Evolutionary conservation across 2,113 vertebrate species (phyloP).

Genomic region (Daboia siamensis): DNA sequence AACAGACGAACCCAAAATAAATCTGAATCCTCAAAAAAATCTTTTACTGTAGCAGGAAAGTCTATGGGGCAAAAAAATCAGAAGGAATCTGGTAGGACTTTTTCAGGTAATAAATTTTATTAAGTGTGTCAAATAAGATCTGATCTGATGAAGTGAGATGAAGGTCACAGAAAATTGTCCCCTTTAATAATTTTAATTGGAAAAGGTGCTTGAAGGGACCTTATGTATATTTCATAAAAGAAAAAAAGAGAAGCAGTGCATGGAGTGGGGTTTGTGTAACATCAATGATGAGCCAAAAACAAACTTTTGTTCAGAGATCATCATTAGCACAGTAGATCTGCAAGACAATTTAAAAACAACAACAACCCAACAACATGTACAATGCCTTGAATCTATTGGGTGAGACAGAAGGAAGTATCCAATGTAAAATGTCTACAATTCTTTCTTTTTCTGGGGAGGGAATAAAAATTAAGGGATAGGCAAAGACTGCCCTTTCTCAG

Average conservation of each 20-base stretch:
- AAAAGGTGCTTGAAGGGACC: not conserved
- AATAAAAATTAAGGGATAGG: not conserved
- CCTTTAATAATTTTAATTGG: not conserved
- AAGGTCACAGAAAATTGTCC: not conserved
- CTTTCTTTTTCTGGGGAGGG: not conserved
- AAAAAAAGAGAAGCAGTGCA: not conserved
- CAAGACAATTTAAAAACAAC: not conserved
- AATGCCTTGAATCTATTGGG: not conserved
- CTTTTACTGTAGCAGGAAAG: too few relatives aligned
- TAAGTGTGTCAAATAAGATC: not conserved
- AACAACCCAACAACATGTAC: not conserved
- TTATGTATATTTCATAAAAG: not conserved
- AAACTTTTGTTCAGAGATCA: not conserved
- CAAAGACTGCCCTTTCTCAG: not conserved
- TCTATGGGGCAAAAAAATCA: too few relatives aligned
- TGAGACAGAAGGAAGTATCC: not conserved
- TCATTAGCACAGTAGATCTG: not conserved
- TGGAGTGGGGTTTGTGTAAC: not conserved
- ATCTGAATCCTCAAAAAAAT: too few relatives aligned
- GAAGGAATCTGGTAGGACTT: too few relatives aligned
- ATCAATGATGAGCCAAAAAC: not conserved
- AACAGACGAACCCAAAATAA: too few relatives aligned
- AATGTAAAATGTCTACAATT: not conserved
- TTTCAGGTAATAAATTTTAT: too few relatives aligned
- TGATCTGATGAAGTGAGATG: not conserved